A percentile compares a stretch with the other conserved stretches of the same genome.
These are phyloP conservation scores for Alligator mississippiensis DNA, from an alignment of 2,113 vertebrate species.

Conservation along the genomic window DNA sequence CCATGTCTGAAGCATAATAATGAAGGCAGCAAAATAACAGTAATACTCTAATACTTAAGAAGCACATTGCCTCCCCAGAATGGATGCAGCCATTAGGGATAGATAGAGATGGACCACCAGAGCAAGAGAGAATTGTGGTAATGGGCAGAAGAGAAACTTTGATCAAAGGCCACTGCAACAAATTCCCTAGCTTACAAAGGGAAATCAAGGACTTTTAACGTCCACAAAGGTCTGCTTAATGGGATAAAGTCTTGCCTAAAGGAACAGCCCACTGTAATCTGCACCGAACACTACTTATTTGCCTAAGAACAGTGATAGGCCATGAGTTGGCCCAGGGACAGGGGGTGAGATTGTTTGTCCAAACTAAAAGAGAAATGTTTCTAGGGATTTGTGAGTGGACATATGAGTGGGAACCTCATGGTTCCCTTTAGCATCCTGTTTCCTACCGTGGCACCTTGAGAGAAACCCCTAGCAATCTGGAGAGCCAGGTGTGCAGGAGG, in stretches of 20 bases:
- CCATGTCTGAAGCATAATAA: background rate
- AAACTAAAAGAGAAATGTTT: background rate
- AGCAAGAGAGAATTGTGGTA: background rate
- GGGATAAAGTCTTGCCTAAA: background rate
- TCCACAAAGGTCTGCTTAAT: background rate
- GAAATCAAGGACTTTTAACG: background rate
- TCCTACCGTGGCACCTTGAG: background rate
- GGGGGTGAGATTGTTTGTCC: background rate
- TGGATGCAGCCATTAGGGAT: background rate
- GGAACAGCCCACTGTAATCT: background rate
- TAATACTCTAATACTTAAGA: background rate
- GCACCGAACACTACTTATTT: background rate
- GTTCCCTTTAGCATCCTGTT: background rate
- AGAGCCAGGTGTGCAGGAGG: background rate
- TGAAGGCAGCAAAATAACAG: slow-evolving; percentile 2
- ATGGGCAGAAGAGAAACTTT: background rate
- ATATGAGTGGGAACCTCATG: background rate
- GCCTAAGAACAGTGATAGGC: background rate
- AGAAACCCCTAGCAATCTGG: rapidly evolving
- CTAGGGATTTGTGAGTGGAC: background rate
- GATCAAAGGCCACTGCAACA: background rate
- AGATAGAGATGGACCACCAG: background rate
- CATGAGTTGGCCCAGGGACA: rapidly evolving
- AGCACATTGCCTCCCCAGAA: background rate
- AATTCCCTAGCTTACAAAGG: background rate